A percentile compares a stretch with the other conserved stretches of the same genome.
phyloP scores from a whole-genome alignment of 2,888 invertebrate genomes.

The Strigamia crassipes region DNA sequence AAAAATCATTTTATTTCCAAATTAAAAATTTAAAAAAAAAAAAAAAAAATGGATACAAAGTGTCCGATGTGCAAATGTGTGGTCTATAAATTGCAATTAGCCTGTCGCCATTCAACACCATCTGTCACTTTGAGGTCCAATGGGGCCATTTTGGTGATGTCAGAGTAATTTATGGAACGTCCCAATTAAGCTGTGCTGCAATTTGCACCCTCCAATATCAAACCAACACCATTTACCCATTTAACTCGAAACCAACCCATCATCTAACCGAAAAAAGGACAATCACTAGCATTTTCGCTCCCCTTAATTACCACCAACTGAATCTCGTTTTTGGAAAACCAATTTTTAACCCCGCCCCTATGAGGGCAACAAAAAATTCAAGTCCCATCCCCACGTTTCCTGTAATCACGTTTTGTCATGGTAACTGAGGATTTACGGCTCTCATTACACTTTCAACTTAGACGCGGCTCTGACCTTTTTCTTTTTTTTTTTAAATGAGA shows the following conservation, averaged over 20 bases:
- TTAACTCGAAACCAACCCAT: background rate
- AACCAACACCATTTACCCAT: background rate
- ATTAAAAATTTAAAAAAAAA: conserved; percentile 12
- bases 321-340: background rate
- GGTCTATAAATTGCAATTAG: conserved; percentile 22
- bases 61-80: background rate
- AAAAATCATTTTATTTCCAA: background rate
- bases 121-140: conserved; percentile 17
- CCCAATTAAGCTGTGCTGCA: conserved; percentile 10
- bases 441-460: conserved; percentile 14
- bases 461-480: background rate
- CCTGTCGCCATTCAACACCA: conserved; percentile 5
- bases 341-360: background rate
- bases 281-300: background rate
- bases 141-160: conserved; percentile 18
- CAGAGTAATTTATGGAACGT: conserved; percentile 21
- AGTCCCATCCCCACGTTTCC: conserved; percentile 18
- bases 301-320: background rate
- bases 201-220: background rate
- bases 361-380: background rate
- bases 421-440: conserved; percentile 17
- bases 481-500: background rate
- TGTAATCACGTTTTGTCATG: conserved; percentile 27
- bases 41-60: background rate
- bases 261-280: background rate